Evolutionary conservation across 2,797 vertebrate genomes (phyloP).

Genomic region (Cynodonichthys magdalenae): DNA sequence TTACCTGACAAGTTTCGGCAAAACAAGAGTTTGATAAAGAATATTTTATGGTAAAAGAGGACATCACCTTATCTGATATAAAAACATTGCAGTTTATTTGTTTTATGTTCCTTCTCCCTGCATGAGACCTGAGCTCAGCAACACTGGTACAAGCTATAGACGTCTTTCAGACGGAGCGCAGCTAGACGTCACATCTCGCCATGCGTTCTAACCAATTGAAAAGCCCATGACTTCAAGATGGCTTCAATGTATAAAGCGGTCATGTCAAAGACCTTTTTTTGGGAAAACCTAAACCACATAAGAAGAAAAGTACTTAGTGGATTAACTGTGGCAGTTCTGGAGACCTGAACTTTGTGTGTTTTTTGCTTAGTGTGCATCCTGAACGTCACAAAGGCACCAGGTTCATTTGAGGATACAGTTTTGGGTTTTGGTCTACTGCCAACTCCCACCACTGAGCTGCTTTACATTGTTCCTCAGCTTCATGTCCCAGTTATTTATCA

Average conservation of each 20-base stretch:
- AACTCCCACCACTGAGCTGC: constrained; percentile 40
- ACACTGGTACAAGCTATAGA: constrained; percentile 78
- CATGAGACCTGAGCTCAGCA: constrained; percentile 71
- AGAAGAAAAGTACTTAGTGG: neutral
- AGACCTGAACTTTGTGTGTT: constrained; percentile 9
- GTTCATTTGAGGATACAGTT: constrained; percentile 70
- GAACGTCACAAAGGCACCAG: constrained; percentile 45
- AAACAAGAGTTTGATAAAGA: constrained; percentile 24
- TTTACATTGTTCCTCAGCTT: constrained; percentile 19
- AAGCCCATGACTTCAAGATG: constrained; percentile 58
- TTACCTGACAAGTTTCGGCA: constrained; percentile 37
- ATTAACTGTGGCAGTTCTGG: neutral
- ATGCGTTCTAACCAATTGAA: constrained; percentile 88
- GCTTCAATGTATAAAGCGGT: constrained; percentile 45
- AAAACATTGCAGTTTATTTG: constrained; percentile 19
- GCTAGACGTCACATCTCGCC: constrained; percentile 94
- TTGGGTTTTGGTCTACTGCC: constrained; percentile 48
- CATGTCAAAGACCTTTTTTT: constrained; percentile 4
- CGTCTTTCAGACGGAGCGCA: constrained; percentile 82
- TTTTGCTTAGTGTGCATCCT: constrained; percentile 28
- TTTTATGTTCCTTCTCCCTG: constrained; percentile 20
- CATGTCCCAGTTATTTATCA: constrained; percentile 2
- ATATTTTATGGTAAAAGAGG: neutral
- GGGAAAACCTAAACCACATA: constrained; percentile 2
- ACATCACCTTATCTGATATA: constrained; percentile 25